Evolutionary conservation across 2,797 vertebrate species (phyloP), one percentile per base, ranked within the genome.

Genomic region (Phrynocephalus forsythii): DNA sequence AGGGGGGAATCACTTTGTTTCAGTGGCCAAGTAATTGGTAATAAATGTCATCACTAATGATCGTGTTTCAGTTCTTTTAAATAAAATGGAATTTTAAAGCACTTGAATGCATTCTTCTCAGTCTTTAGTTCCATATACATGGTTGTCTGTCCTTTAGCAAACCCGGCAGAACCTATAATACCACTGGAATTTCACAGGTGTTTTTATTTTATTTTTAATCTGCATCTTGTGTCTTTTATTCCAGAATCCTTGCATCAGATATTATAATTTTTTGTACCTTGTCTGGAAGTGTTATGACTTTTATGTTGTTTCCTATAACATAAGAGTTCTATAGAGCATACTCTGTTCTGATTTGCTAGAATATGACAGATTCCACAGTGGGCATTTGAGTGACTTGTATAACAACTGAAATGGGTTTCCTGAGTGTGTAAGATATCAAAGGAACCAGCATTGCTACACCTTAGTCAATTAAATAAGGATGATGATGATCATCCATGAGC

Each of bases 11-110:
- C 73, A 76, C 26, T 44, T 44, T 44, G 52, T 26, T 50, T 72
- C 13, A 20, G 8, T 69, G 26, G 63, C 76, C 44, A 50, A 15
- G 16, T 0, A 0, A 30, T 71, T 69, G 33, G 71, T 7, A 7
- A 69, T 10, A 0, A 0, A 0, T 0, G 1, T 15, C 26, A 11
- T 67, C 38, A 44, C 33, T 18, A 9, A 83, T 44, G 3, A 38
- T 28, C 56, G 7, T 60, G 10, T 20, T 73, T 4, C 44, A 3
- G 38, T 66, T 63, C 38, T 7, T n/a, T 20, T 5, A 26, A 60
- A 28, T 38, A 67, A 76, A 82, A 30, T 38, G 15, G n/a, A n/a
- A 0, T 63, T 80, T 56, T 56, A 56, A 56, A 15, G 9, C 3
- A 56, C 52, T 56, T 63, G 60, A 63, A 18, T 63, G 60, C 18